A percentile compares a stretch with the other conserved stretches of the same genome.
Evolutionary conservation across 2,888 invertebrate species (phyloP).

Genomic region (Neoaliturus tenellus): DNA sequence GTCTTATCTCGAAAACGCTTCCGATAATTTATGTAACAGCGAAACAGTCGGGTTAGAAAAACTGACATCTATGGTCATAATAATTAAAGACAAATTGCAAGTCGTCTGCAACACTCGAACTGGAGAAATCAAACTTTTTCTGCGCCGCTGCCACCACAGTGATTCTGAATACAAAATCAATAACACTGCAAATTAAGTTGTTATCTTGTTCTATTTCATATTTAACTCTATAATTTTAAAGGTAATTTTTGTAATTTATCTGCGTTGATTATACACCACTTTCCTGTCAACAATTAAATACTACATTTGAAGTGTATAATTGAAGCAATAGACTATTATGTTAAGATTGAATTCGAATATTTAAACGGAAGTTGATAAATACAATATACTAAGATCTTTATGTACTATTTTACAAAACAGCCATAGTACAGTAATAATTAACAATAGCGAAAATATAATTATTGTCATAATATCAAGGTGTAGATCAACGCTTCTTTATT

Average conservation of each 20-base stretch:
- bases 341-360: too few relatives aligned
- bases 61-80: slow-evolving; percentile 21
- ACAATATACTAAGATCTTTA: too few relatives aligned
- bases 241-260: background rate
- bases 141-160: background rate
- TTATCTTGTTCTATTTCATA: background rate
- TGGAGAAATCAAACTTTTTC: slow-evolving; percentile 7
- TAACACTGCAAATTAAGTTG: slow-evolving; percentile 32
- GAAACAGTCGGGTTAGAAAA: background rate
- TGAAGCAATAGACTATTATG: too few relatives aligned
- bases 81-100: slow-evolving; percentile 44
- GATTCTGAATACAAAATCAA: slow-evolving; percentile 1
- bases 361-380: too few relatives aligned
- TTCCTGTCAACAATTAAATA: background rate
- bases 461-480: too few relatives aligned
- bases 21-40: slow-evolving; percentile 16
- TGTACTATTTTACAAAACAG: too few relatives aligned
- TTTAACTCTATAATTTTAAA: background rate
- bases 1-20: slow-evolving; percentile 24
- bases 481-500: too few relatives aligned
- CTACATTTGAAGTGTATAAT: too few relatives aligned
- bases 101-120: background rate
- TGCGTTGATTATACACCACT: background rate
- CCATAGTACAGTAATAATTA: too few relatives aligned
- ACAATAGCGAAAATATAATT: too few relatives aligned